phyloP scores from a whole-genome alignment of 2,113 vertebrate genomes.

The Syngnathus typhle region DNA sequence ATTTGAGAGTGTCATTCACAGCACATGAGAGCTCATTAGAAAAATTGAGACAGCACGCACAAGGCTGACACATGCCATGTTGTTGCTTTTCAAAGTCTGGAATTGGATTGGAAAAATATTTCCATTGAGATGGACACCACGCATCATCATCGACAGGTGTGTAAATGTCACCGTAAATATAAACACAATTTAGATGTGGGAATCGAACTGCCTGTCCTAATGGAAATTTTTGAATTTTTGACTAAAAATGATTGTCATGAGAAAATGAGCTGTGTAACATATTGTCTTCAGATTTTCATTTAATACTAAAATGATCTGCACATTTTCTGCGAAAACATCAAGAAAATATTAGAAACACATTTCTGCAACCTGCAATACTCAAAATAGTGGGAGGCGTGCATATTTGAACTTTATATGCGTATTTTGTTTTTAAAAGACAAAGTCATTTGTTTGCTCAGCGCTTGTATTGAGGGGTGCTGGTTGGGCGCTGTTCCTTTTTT shows the following conservation, averaged over 20 bases:
- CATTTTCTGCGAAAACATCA: too few relatives aligned
- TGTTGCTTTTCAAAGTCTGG: slow-evolving; percentile 43
- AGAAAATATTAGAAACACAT: too few relatives aligned
- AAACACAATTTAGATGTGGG: background rate
- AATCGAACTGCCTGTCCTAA: background rate
- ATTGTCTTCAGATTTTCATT: too few relatives aligned
- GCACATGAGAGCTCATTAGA: slow-evolving; percentile 57
- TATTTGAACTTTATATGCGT: too few relatives aligned
- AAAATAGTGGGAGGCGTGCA: too few relatives aligned
- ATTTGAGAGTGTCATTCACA: slow-evolving; percentile 57
- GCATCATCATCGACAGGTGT: slow-evolving; percentile 45
- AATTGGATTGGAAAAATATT: slow-evolving; percentile 27
- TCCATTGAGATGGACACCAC: slow-evolving; percentile 64
- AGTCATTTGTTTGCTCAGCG: too few relatives aligned
- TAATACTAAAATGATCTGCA: too few relatives aligned
- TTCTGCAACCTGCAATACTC: too few relatives aligned
- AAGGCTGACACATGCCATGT: slow-evolving; percentile 31
- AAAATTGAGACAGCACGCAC: slow-evolving; percentile 48
- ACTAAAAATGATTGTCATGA: background rate
- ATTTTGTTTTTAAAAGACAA: too few relatives aligned
- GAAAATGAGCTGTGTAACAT: too few relatives aligned
- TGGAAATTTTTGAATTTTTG: background rate
- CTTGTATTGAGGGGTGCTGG: too few relatives aligned
- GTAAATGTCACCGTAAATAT: slow-evolving; percentile 60
- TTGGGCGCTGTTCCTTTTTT: too few relatives aligned